Base-by-base conservation (phyloP, 2,888 invertebrate genomes). In the Teleogryllus oceanicus region DNA sequence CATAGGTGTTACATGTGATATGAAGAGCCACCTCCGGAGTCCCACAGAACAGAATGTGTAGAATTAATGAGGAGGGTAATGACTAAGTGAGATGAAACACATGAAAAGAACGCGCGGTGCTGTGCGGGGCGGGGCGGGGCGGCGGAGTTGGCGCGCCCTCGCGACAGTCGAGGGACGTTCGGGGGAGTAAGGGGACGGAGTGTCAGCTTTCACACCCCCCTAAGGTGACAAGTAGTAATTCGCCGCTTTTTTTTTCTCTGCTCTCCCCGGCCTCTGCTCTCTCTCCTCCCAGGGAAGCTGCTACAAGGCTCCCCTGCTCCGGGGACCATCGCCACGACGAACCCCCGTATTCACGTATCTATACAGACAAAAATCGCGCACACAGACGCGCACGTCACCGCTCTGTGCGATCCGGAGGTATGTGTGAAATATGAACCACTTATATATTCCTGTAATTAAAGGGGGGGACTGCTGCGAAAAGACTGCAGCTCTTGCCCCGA, bases 51-150 rank as follows among this genome's bases (percentile, higher is more conserved):
- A 62, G 62, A 62, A 62, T 62, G 62, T 62, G 62, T 62, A 62
- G 62, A 62, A 62, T 62, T 62, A 62, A 62, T 62, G 62, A 62
- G 62, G 62, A 62, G 62, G 62, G 62, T 62, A 62, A 62, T 62
- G 62, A 62, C 62, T 62, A 62, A 62, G 62, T 62, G 62, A 62
- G 62, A 62, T 62, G 62, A 62, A 62, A 62, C 62, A 62, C 62
- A 62, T 62, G 62, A 62, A 62, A 62, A 62, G 62, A 62, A 62
- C 62, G 62, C n/a, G 16, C 12, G 13, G 16, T 62, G 13, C 62
- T 18, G 62, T 5, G 62, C 16, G n/a, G 62, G 62, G 62, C 5
- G 62, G 13, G 13, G 62, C 16, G 62, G 62, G 62, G 62, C 37
- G 13, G 62, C 16, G 62, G 16, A 62, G n/a, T 0, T 5, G 62